Percentiles rank a stretch among this genome's conserved stretches.
Evolutionary conservation across 1,140 invertebrate species (phyloP).

Genomic region (Gonatopus flavifemur): DNA sequence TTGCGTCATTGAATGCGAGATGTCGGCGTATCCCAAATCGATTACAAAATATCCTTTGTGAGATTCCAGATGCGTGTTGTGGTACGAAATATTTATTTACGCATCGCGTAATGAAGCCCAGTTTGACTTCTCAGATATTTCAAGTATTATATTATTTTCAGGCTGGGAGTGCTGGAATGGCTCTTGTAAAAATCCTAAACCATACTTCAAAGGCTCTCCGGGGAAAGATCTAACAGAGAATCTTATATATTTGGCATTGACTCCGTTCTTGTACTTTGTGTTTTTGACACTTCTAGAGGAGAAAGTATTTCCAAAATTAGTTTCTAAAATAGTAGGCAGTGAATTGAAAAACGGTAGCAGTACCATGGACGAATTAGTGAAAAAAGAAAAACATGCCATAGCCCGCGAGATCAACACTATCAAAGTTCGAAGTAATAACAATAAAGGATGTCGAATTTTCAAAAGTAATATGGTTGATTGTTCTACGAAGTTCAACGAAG

Average conservation of each 20-base stretch:
- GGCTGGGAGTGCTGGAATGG: slow-evolving; percentile 40
- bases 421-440: slow-evolving; percentile 26
- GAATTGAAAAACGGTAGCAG: slow-evolving; percentile 17
- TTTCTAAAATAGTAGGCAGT: slow-evolving; percentile 25
- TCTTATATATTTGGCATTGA: slow-evolving; percentile 36
- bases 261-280: slow-evolving; percentile 43
- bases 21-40: slow-evolving; percentile 43
- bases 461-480: no score
- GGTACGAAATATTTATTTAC: slow-evolving; percentile 26
- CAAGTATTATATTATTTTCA: slow-evolving; percentile 21
- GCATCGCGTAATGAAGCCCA: no score
- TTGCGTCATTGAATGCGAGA: slow-evolving; percentile 41
- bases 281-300: slow-evolving; percentile 44
- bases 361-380: slow-evolving; percentile 47
- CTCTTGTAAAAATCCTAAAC: slow-evolving; percentile 35
- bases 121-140: no score
- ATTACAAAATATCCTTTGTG: slow-evolving; percentile 32
- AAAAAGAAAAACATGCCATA: slow-evolving; percentile 44
- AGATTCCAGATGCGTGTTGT: slow-evolving; percentile 38
- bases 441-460: no score
- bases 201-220: slow-evolving; percentile 35
- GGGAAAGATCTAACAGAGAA: slow-evolving; percentile 43
- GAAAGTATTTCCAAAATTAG: slow-evolving; percentile 31
- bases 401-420: slow-evolving; percentile 41
- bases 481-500: no score